Percentiles rank a stretch among this genome's conserved stretches.
Conservation (phyloP, 2,113 vertebrate species). For the Tylochromis polylepis region DNA sequence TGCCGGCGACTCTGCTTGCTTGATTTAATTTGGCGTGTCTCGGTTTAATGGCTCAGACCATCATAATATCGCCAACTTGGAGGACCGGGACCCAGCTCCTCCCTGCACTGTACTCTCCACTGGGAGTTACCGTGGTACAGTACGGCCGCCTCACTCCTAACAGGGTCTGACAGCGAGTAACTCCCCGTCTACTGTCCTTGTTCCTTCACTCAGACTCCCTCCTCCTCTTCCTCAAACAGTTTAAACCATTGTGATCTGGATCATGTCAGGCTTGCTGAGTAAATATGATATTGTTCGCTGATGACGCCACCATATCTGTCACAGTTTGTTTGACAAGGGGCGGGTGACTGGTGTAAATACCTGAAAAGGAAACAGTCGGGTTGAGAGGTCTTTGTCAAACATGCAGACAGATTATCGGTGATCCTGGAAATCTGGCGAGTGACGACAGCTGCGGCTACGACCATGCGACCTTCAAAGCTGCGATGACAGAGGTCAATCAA, state of each 20-base stretch:
- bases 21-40: conserved; percentile 44
- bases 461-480: background rate
- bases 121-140: background rate
- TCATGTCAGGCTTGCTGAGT: background rate
- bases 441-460: background rate
- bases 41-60: background rate
- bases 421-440: background rate
- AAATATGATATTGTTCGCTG: background rate
- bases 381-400: background rate
- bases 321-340: background rate
- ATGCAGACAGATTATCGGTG: background rate
- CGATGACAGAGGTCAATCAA: conserved; percentile 27
- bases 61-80: conserved; percentile 27
- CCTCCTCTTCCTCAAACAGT: background rate
- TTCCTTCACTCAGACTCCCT: background rate
- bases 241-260: background rate
- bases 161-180: conserved; percentile 38
- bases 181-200: conserved; percentile 3
- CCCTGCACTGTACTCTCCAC: background rate
- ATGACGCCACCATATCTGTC: conserved; percentile 36
- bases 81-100: background rate
- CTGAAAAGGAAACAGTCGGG: background rate
- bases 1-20: conserved; percentile 10
- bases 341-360: background rate
- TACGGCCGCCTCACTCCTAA: background rate